Evolutionary conservation across 53 echinoderm and acorn worm genomes (phyloP).

Genomic region (Antedon mediterranea): DNA sequence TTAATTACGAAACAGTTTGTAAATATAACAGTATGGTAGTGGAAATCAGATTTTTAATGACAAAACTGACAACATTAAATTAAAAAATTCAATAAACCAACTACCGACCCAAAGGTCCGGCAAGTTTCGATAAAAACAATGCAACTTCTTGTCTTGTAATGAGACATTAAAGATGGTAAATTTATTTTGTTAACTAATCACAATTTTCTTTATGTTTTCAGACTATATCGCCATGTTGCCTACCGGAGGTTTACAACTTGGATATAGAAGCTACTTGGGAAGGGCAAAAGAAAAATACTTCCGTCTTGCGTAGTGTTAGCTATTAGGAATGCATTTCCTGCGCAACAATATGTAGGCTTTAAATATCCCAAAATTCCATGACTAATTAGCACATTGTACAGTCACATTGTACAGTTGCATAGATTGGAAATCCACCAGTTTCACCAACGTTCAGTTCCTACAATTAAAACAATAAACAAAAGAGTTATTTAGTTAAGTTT

Average conservation of each 20-base stretch:
- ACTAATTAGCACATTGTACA: no score
- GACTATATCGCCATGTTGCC: not conserved
- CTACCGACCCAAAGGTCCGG: not conserved
- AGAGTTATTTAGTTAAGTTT: no score
- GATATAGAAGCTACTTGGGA: not conserved
- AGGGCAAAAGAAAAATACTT: not conserved
- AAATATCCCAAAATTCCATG: not conserved
- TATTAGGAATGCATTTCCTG: not conserved
- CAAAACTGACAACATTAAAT: no score
- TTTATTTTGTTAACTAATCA: no score
- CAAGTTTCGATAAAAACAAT: not conserved
- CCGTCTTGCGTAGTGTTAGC: not conserved
- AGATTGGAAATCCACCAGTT: no score
- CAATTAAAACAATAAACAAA: no score
- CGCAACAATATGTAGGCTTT: not conserved
- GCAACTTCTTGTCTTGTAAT: not conserved
- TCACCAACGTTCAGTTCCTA: no score
- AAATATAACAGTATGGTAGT: no score
- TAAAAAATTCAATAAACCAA: no score
- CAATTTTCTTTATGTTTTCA: not conserved
- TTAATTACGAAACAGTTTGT: no score
- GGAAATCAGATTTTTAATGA: no score
- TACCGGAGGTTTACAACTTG: not conserved
- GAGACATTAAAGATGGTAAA: not conserved
- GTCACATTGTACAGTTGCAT: no score